Conservation (phyloP, 2,113 vertebrate genomes). For the Urocynchramus pylzowi region DNA sequence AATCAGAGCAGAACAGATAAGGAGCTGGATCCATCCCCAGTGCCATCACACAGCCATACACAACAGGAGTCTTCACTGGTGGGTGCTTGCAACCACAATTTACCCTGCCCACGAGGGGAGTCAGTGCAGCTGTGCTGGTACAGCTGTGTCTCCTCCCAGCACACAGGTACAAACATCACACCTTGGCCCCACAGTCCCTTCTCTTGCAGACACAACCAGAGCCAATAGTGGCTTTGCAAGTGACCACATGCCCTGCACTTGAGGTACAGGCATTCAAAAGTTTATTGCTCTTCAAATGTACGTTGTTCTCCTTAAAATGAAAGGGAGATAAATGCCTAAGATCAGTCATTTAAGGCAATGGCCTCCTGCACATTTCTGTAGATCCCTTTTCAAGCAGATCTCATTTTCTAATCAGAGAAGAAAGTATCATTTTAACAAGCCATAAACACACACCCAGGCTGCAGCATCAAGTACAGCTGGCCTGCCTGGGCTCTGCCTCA, state of each 20-base stretch:
- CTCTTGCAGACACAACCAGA: neutral
- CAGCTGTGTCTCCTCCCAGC: neutral
- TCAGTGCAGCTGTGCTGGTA: neutral
- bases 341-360: neutral
- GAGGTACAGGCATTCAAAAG: neutral
- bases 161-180: neutral
- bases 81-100: neutral
- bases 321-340: neutral
- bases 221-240: neutral
- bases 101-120: fast-evolving
- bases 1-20: neutral
- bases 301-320: neutral
- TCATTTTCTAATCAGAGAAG: neutral
- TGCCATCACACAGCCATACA: neutral
- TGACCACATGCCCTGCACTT: fast-evolving
- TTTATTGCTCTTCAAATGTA: neutral
- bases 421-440: constrained; percentile 14
- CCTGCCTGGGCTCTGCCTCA: neutral
- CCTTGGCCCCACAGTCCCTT: neutral
- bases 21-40: neutral
- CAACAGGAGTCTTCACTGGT: neutral
- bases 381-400: neutral
- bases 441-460: neutral
- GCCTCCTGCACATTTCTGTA: neutral
- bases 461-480: neutral